phyloP scores from a whole-genome alignment of 1,140 invertebrate species.

The Trichogramma pretiosum region DNA sequence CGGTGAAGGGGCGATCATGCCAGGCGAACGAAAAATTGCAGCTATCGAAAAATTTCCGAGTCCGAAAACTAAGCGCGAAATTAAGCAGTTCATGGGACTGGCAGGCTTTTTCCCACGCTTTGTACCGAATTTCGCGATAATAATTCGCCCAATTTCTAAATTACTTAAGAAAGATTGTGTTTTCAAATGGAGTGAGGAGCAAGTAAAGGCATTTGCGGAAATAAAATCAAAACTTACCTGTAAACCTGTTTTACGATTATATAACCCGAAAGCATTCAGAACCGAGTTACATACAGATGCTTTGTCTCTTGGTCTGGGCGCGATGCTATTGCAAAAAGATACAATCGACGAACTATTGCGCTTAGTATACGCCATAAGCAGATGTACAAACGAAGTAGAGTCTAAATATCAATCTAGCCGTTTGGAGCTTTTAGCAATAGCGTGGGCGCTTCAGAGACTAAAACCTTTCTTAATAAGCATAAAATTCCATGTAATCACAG shows the following conservation, averaged over 20 bases:
- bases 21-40: conserved; percentile 32
- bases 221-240: not conserved
- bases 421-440: conserved; percentile 21
- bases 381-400: conserved; percentile 18
- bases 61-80: conserved; percentile 30
- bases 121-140: conserved; percentile 29
- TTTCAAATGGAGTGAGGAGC: not conserved
- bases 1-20: conserved; percentile 23
- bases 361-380: conserved; percentile 15
- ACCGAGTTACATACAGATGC: conserved; percentile 29
- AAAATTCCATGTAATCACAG: conserved; percentile 12
- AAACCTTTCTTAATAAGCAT: not conserved
- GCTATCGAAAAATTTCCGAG: conserved; percentile 30
- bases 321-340: conserved; percentile 31
- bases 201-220: not conserved
- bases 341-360: not conserved
- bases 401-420: conserved; percentile 19
- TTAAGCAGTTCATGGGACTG: conserved; percentile 42
- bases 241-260: conserved; percentile 27
- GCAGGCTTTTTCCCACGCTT: conserved; percentile 38
- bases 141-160: conserved; percentile 22
- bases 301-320: conserved; percentile 30
- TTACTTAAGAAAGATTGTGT: conserved; percentile 1
- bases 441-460: not conserved
- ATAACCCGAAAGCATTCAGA: conserved; percentile 22